Base-by-base conservation (phyloP, 2,888 invertebrate species). In the Acrocera orbiculus region DNA sequence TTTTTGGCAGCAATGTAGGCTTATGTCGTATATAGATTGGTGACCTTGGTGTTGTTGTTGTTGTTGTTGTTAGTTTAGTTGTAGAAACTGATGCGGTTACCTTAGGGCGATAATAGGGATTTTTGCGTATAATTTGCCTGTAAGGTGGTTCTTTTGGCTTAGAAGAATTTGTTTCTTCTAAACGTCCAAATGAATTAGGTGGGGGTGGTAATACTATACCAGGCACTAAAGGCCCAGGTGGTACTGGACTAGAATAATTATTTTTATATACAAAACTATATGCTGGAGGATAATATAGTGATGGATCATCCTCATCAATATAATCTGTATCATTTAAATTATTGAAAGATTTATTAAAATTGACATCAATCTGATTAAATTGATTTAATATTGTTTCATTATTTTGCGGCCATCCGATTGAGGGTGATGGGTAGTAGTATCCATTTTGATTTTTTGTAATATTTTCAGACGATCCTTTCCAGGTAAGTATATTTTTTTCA, bases 271-370 rank as follows among this genome's bases (percentile, higher is more conserved):
- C 76, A 65, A 82, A 82, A 59, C 81, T 85, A 65, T 87, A 87
- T 10, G 85, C 83, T 51, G 86, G 86, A 49, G 86, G 86, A 67
- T 87, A 85, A 53, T 85, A 87, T 35, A 86, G 75, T 46, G 85
- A 82, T 49, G 85, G 85, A 67, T 87, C 86, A 63, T 87, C 86
- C 63, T 82, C 83, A 66, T 85, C 83, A 63, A 79, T 75, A 45
- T 75, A 71, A 52, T 80, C 80, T 40, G 76, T 70, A 46, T 70
- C 69, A 62, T 76, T 79, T n/a, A n/a, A n/a, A n/a, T n/a, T n/a
- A n/a, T n/a, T n/a, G n/a, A n/a, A n/a, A n/a, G n/a, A n/a, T n/a
- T n/a, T n/a, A n/a, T n/a, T n/a, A n/a, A n/a, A n/a, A 49, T 74
- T 75, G 44, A 76, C 77, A 53, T 77, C 77, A 22, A 39, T 44